Evolutionary conservation across 1,140 invertebrate genomes (phyloP).

Genomic region (Drosophila melanica): DNA sequence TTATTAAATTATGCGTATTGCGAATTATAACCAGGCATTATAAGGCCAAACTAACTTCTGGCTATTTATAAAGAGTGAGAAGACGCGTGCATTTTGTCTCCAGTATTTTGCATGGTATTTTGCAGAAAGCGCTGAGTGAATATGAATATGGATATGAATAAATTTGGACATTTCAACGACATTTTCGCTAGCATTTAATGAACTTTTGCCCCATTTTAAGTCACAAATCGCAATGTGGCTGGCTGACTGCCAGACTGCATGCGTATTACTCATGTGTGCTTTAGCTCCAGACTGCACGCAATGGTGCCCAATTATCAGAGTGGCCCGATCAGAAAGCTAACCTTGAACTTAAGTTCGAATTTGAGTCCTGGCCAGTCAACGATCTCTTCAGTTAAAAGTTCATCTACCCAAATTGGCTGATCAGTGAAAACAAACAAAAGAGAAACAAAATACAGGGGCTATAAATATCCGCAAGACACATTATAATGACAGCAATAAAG

Average conservation of each 20-base stretch:
- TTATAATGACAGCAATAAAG: slow-evolving; percentile 82
- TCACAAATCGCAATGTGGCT: slow-evolving; percentile 39
- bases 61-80: slow-evolving; percentile 20
- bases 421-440: slow-evolving; percentile 8
- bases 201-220: slow-evolving; percentile 79
- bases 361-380: slow-evolving; percentile 30
- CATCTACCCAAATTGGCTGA: slow-evolving; percentile 50
- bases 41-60: background rate
- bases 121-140: slow-evolving; percentile 10
- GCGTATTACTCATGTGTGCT: slow-evolving; percentile 1
- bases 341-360: slow-evolving; percentile 53
- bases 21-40: background rate
- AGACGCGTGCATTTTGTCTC: background rate
- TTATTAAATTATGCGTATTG: too few species aligned
- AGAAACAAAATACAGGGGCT: slow-evolving; percentile 44
- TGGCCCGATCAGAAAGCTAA: slow-evolving; percentile 34
- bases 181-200: slow-evolving; percentile 49
- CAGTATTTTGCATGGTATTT: slow-evolving; percentile 21
- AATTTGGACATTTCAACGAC: slow-evolving; percentile 23
- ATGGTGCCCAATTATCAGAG: slow-evolving; percentile 3
- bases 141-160: slow-evolving; percentile 9
- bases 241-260: slow-evolving; percentile 57
- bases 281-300: slow-evolving; percentile 49
- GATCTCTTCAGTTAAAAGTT: slow-evolving; percentile 36
- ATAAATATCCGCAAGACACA: slow-evolving; percentile 71